Percentiles rank a stretch among this genome's conserved stretches.
These are phyloP conservation scores for Potamarius usumacintae DNA, from an alignment of 2,113 vertebrate species.

Conservation along the genomic window DNA sequence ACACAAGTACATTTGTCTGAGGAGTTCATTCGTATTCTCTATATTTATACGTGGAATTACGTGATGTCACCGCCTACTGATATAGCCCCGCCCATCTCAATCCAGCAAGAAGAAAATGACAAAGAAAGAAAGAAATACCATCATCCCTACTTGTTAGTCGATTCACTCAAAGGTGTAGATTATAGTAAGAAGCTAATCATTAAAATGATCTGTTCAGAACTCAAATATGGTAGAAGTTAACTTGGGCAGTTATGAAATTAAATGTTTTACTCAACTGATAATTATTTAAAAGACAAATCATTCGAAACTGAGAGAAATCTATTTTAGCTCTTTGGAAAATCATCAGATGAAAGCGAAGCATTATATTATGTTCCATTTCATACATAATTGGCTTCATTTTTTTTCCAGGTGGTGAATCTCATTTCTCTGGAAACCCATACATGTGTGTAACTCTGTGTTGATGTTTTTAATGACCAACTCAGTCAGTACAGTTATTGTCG, in stretches of 20 bases:
- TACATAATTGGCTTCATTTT: neutral
- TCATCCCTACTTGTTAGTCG: neutral
- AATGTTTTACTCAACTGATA: neutral
- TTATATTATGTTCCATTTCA: neutral
- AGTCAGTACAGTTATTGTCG: neutral
- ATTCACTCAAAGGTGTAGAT: neutral
- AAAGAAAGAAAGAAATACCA: neutral
- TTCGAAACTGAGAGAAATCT: neutral
- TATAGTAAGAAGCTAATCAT: neutral
- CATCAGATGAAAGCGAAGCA: neutral
- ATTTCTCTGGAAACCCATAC: neutral
- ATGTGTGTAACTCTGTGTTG: neutral
- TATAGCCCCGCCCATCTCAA: neutral
- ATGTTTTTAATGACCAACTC: neutral
- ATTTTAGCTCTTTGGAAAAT: neutral
- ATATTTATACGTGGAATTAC: neutral
- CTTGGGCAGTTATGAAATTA: neutral
- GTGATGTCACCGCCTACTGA: neutral
- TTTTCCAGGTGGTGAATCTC: neutral
- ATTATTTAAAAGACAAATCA: neutral
- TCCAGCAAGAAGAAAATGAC: neutral
- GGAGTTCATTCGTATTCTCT: neutral
- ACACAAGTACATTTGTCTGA: too few species aligned
- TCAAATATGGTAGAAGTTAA: neutral
- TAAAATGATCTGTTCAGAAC: neutral